Base-by-base conservation (phyloP, 2,888 invertebrate species). In the Melanostoma scalare region DNA sequence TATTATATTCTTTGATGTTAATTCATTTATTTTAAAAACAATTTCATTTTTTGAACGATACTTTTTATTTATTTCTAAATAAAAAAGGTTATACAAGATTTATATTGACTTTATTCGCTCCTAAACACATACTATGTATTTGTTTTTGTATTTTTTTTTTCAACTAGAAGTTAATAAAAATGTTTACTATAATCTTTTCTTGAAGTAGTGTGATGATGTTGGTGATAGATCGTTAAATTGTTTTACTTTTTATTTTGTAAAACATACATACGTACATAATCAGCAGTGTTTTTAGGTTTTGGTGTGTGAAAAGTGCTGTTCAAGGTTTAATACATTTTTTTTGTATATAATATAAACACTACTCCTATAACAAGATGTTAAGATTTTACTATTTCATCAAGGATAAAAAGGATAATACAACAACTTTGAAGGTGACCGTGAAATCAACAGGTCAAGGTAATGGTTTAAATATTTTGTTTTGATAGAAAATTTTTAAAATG, bases 1-100 rank as follows among this genome's bases (percentile, higher is more conserved):
- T 80, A 71, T 71, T 80, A 67, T 85, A 72, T 85, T 85, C 72
- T 80, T 85, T 85, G 85, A 76, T 76, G 80, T 80, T 76, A 67
- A 67, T 79, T 79, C 48, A 46, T 71, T 67, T 67, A 6, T 50
- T 77, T 69, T 60, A 35, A 36, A 36, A 56, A 69, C 72, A 30
- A 48, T 46, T 58, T 81, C 36, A 35, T 50, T 4, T 48, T 36
- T 44, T 84, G 36, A 84, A 78, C 35, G 38, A 63, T 63, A 30
- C 63, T 73, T 4, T 20, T 52, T 46, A 42, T 53, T 46, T 38
- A 55, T 44, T 8, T 31, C 53, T 63, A 58, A 52, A 65, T 55
- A 48, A 69, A 48, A 56, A 63, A 8, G 9, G 48, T 35, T 9
- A 35, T 65, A 40, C 38, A 55, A 50, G 42, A 56, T 40, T 60